Evolutionary conservation across 2,888 invertebrate species (phyloP), one percentile per base, ranked within the genome.

Genomic region (Drosophila putrida): DNA sequence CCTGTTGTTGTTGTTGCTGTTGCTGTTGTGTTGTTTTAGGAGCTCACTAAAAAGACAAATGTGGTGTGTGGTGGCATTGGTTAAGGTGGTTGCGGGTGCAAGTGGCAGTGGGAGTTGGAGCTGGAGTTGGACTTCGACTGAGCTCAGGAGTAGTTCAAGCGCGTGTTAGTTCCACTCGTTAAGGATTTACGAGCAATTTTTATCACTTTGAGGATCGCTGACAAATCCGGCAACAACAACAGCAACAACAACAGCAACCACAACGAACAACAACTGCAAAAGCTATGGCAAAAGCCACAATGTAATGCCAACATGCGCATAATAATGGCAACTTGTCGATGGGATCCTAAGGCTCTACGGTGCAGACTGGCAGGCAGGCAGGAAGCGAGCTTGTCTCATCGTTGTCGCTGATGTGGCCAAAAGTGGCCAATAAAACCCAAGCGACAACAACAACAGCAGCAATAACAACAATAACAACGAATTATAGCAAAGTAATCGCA

Each of bases 121-220:
- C 28, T 10, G 31, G 6, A 33, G 49, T 31, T 44, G 28, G 9
- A 50, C 50, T 13, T 41, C 31, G 25, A 43, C 35, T 53, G 39
- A 38, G 60, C 20, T 38, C 39, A 35, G 51, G 28, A 63, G 75
- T 50, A 53, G 39, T 46, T 57, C 27, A 60, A 88, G 90, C 86
- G 89, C 86, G 90, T 86, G 86, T 86, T 86, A 89, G 89, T 84
- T 89, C 87, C 89, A 90, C 87, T 91, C 90, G 90, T 91, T 91
- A 91, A 91, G 89, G 92, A 91, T 91, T 92, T 91, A 92, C 92
- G 92, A 92, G 92, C 90, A 91, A 91, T 86, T 92, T 92, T 91
- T 91, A 91, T 91, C 91, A 91, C 92, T 91, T 90, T 90, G 87
- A 90, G 89, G 90, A 91, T 91, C 91, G 90, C 86, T 91, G 91